Conservation (phyloP, 64 coral and sea anemone species). For the Trachythela sp. region DNA sequence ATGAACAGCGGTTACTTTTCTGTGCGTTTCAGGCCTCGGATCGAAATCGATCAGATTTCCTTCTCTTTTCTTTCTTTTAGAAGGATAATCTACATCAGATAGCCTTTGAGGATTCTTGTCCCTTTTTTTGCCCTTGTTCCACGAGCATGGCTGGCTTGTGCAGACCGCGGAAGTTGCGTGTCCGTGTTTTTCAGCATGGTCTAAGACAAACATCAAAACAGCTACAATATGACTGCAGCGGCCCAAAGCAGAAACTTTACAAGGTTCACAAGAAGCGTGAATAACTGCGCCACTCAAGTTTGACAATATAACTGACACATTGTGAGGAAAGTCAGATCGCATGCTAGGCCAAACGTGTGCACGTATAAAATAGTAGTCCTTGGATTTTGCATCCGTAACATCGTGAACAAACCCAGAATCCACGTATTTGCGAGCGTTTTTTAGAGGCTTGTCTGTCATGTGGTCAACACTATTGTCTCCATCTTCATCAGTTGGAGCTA, state of each 20-base stretch:
- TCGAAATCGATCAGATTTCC: constrained; percentile 37
- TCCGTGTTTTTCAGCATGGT: constrained; percentile 51
- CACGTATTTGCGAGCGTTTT: constrained; percentile 39
- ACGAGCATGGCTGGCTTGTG: constrained; percentile 37
- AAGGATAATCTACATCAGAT: constrained; percentile 23
- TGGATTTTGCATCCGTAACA: constrained; percentile 30
- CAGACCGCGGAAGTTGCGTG: constrained; percentile 25
- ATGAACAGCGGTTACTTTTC: constrained; percentile 20
- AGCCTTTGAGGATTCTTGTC: constrained; percentile 46
- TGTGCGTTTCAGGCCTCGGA: constrained; percentile 34
- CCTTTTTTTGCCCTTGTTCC: constrained; percentile 50
- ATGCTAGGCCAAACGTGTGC: constrained; percentile 57
- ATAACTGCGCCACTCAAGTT: constrained; percentile 49
- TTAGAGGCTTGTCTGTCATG: constrained; percentile 58
- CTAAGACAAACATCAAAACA: constrained; percentile 47
- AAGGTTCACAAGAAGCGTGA: constrained; percentile 52
- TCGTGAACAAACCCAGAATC: constrained; percentile 54
- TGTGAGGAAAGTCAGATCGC: constrained; percentile 48
- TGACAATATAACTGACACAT: constrained; percentile 42
- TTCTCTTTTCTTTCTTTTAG: constrained; percentile 29
- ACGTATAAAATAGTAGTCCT: constrained; percentile 48
- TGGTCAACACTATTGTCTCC: constrained; percentile 23
- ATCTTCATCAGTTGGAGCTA: constrained; percentile 3
- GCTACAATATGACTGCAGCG: constrained; percentile 48
- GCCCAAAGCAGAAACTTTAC: constrained; percentile 49